phyloP scores from a whole-genome alignment of 1,140 invertebrate genomes.

The Orussus abietinus region DNA sequence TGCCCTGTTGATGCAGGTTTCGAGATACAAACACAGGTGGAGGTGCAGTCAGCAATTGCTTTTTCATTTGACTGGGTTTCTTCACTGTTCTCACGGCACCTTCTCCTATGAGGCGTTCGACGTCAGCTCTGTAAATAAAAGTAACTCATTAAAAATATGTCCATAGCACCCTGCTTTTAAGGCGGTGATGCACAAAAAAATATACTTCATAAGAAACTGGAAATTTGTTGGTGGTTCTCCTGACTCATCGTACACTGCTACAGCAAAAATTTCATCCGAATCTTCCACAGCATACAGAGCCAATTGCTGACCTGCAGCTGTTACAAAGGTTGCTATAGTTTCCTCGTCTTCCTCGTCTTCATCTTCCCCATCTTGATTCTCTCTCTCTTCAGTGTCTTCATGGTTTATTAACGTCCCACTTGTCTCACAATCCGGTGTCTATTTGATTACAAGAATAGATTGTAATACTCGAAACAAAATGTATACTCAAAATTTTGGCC shows the following conservation, averaged over 20 bases:
- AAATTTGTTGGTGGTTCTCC: slow-evolving; percentile 47
- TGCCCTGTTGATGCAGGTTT: neutral
- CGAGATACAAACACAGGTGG: slow-evolving; percentile 18
- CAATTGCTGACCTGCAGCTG: slow-evolving; percentile 44
- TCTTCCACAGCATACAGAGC: slow-evolving; percentile 51
- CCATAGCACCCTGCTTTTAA: too few relatives aligned
- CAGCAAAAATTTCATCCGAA: slow-evolving; percentile 50
- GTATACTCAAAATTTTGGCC: too few relatives aligned
- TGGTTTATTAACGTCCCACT: too few relatives aligned
- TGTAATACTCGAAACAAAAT: too few relatives aligned
- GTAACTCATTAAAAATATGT: slow-evolving; percentile 8
- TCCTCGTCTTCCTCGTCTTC: slow-evolving; percentile 41
- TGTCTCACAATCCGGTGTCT: too few relatives aligned
- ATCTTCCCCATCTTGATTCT: slow-evolving; percentile 1
- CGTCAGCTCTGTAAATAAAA: slow-evolving; percentile 39
- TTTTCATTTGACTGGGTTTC: slow-evolving; percentile 43
- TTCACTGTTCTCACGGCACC: slow-evolving; percentile 50
- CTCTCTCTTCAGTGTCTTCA: slow-evolving; percentile 8
- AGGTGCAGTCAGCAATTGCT: slow-evolving; percentile 31
- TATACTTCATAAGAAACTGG: slow-evolving; percentile 47
- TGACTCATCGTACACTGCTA: slow-evolving; percentile 48
- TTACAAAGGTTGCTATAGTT: slow-evolving; percentile 50
- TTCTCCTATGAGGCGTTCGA: slow-evolving; percentile 48
- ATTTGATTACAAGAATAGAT: neutral
- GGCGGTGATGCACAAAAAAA: too few relatives aligned